Conservation (phyloP, 2,797 vertebrate species). For the Sebastes trivittatus region DNA sequence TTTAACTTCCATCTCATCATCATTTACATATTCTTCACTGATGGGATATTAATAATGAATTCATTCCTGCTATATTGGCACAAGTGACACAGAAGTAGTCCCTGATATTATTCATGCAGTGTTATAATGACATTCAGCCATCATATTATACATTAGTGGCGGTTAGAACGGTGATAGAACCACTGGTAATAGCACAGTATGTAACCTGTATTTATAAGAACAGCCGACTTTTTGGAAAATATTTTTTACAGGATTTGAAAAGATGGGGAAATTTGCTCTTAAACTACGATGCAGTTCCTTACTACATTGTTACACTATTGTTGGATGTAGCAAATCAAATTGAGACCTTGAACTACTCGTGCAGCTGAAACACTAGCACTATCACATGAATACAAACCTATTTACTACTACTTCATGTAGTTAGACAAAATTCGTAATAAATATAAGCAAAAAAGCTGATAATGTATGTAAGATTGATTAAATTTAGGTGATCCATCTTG, state of each 20-base stretch:
- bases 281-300: neutral
- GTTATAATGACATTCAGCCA: neutral
- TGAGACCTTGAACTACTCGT: neutral
- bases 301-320: neutral
- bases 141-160: neutral
- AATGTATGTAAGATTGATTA: neutral
- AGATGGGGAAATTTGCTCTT: neutral
- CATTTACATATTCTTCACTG: neutral
- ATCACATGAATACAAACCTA: neutral
- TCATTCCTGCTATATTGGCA: neutral
- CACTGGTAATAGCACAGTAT: neutral
- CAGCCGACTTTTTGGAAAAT: neutral
- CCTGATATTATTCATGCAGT: neutral
- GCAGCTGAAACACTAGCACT: neutral
- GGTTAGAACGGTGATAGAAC: neutral
- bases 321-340: neutral
- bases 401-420: neutral
- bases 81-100: neutral
- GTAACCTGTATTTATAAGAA: neutral
- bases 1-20: neutral
- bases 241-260: neutral
- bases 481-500: neutral
- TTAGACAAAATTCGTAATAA: neutral
- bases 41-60: neutral
- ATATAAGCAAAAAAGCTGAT: neutral